These are phyloP conservation scores for Tridacna gigas DNA, from an alignment of 2,888 invertebrate genomes.

Conservation along the genomic window DNA sequence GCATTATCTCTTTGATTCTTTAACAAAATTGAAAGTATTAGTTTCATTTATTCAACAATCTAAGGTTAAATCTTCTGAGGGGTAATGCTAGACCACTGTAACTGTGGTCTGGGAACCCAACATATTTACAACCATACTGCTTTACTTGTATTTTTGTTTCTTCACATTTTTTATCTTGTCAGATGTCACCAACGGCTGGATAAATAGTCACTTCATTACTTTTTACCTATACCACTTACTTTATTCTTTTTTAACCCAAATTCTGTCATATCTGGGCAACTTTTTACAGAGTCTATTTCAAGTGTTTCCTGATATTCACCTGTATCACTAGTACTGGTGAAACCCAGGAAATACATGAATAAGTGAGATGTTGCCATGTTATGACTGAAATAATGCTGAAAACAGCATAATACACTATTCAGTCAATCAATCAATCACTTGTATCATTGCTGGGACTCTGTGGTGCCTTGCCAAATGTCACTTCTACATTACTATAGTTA, in stretches of 20 bases:
- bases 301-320: neutral
- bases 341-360: too few species aligned
- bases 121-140: neutral
- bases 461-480: too few species aligned
- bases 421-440: too few species aligned
- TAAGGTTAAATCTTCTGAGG: neutral
- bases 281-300: neutral
- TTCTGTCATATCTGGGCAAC: neutral
- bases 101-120: neutral
- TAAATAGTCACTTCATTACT: constrained; percentile 19
- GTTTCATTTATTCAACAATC: too few species aligned
- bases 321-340: too few species aligned
- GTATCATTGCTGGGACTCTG: too few species aligned
- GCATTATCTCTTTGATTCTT: too few species aligned
- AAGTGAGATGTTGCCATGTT: too few species aligned
- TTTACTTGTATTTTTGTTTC: neutral
- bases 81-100: neutral
- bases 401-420: too few species aligned
- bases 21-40: too few species aligned
- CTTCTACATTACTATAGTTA: too few species aligned
- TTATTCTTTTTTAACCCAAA: neutral
- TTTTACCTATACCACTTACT: neutral
- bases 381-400: too few species aligned
- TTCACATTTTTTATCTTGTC: constrained; percentile 26
- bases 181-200: constrained; percentile 16